phyloP scores from a whole-genome alignment of 1,140 invertebrate genomes.

The Oncopodura yosiiana region DNA sequence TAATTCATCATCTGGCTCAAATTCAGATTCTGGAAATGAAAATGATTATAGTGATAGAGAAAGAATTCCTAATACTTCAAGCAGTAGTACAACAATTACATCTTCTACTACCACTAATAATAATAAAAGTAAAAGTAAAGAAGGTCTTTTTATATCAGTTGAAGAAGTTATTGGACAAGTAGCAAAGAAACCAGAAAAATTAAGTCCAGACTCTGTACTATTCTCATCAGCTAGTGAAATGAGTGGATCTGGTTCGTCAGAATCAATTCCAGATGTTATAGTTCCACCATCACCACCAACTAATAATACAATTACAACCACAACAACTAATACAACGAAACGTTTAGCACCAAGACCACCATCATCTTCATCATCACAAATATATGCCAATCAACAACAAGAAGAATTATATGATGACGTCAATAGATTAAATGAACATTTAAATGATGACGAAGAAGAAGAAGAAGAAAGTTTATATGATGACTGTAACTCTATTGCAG shows the following conservation, averaged over 20 bases:
- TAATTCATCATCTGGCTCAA: conserved; percentile 22
- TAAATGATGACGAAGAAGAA: neutral
- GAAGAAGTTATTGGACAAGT: conserved; percentile 12
- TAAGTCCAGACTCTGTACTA: conserved; percentile 33
- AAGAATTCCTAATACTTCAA: neutral
- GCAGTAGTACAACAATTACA: neutral
- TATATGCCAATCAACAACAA: neutral
- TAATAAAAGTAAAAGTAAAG: neutral
- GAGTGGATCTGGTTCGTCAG: conserved; percentile 27
- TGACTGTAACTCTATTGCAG: conserved; percentile 24
- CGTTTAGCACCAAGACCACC: neutral
- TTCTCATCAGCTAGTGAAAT: conserved; percentile 31
- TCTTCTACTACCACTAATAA: neutral
- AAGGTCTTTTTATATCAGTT: conserved; percentile 27
- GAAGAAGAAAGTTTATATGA: conserved; percentile 34
- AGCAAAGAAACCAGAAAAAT: conserved; percentile 23
- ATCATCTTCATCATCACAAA: neutral
- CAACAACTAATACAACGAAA: too few species aligned
- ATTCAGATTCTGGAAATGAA: conserved; percentile 32
- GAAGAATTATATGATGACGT: neutral
- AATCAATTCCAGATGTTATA: conserved; percentile 26
- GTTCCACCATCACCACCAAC: conserved; percentile 11
- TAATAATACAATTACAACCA: too few species aligned
- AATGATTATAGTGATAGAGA: conserved; percentile 29
- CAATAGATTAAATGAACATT: conserved; percentile 5